A percentile compares a stretch with the other conserved stretches of the same genome.
Conservation (phyloP, 2,888 invertebrate genomes). For the Theretra japonica region DNA sequence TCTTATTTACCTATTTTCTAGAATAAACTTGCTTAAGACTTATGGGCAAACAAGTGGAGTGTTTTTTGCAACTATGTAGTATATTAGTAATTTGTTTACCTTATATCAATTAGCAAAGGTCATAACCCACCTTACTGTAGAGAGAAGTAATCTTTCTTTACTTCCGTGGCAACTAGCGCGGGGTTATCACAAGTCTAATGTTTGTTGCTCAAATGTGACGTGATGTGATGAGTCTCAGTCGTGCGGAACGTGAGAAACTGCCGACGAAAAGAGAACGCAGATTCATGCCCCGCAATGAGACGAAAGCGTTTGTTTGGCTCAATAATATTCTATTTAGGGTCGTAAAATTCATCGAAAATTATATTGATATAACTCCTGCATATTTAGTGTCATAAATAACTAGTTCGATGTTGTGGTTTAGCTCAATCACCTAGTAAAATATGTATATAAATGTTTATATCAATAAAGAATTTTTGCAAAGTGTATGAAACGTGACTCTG, state of each 20-base stretch:
- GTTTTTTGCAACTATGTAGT: slow-evolving; percentile 23
- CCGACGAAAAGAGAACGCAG: too few species aligned
- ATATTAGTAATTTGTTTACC: slow-evolving; percentile 13
- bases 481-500: slow-evolving; percentile 8
- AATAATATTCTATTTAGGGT: too few species aligned
- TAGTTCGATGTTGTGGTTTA: not conserved
- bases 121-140: not conserved
- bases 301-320: too few species aligned
- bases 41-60: slow-evolving; percentile 1
- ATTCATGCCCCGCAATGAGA: too few species aligned
- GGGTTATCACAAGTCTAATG: slow-evolving; percentile 7
- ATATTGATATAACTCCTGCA: too few species aligned
- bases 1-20: slow-evolving; percentile 23
- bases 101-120: slow-evolving; percentile 23
- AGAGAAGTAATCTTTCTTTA: not conserved
- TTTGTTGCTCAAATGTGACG: not conserved
- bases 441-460: not conserved
- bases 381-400: too few species aligned
- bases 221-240: not conserved
- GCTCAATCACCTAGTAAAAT: not conserved
- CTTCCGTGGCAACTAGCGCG: not conserved
- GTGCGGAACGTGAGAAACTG: too few species aligned
- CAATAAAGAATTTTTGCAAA: slow-evolving; percentile 9
- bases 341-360: too few species aligned
- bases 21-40: not conserved